These are phyloP conservation scores for Ganaspis sp. DNA, from an alignment of 1,140 invertebrate genomes.

Conservation along the genomic window DNA sequence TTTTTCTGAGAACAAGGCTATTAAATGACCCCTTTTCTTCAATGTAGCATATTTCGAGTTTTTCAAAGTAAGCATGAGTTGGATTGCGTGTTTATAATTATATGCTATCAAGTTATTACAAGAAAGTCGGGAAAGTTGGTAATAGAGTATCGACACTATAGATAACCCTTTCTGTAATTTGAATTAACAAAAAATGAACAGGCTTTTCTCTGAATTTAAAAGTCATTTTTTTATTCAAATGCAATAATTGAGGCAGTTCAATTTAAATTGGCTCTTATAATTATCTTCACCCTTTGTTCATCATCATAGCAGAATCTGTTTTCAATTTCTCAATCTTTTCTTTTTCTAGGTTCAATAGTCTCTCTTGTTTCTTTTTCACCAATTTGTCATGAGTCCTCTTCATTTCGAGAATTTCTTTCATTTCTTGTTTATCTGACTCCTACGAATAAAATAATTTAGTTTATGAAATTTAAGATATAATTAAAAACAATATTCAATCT, in stretches of 20 bases:
- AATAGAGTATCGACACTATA: conserved; percentile 10
- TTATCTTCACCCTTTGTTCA: not conserved
- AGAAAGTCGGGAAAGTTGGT: conserved; percentile 9
- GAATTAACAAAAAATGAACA: not conserved
- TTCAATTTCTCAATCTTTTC: not conserved
- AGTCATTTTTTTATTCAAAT: not conserved
- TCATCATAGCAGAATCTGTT: conserved; percentile 13
- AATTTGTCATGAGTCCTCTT: conserved; percentile 88
- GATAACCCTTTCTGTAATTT: conserved; percentile 1
- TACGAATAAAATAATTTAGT: conserved; percentile 71
- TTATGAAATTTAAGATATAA: too few relatives aligned
- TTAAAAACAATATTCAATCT: too few relatives aligned
- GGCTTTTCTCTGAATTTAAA: not conserved
- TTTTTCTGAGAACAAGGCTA: not conserved
- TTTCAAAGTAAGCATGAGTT: not conserved
- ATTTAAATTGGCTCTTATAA: not conserved
- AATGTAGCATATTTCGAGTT: not conserved
- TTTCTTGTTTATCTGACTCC: conserved; percentile 94
- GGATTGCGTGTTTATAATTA: conserved; percentile 10
- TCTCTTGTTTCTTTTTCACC: conserved; percentile 80
- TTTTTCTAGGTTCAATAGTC: conserved; percentile 49
- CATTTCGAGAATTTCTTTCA: conserved; percentile 95
- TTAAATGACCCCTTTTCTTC: not conserved
- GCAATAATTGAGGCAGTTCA: not conserved
- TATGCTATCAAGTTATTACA: not conserved